These are phyloP conservation scores for Hetaerina titia DNA, from an alignment of 2,888 invertebrate species.

Conservation along the genomic window DNA sequence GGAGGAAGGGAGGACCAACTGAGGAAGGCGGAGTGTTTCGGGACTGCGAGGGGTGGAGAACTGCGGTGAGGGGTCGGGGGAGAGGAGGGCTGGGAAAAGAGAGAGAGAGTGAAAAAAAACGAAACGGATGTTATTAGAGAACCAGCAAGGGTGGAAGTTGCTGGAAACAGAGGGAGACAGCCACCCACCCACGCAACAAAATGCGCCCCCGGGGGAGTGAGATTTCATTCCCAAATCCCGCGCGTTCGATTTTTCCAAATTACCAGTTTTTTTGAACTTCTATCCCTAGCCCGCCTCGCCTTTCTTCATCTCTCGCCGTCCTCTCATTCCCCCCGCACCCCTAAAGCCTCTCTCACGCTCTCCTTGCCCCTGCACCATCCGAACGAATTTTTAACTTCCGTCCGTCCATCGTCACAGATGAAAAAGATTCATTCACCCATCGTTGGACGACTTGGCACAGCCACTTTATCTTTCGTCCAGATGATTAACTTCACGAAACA, in stretches of 20 bases:
- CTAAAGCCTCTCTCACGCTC: neutral
- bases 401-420: too few species aligned
- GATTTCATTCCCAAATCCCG: neutral
- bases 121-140: constrained; percentile 25
- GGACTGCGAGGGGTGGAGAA: neutral
- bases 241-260: constrained; percentile 32
- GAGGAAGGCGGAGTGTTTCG: neutral
- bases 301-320: neutral
- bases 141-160: constrained; percentile 26
- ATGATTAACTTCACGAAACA: too few species aligned
- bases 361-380: too few species aligned
- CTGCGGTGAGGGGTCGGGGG: neutral
- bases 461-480: too few species aligned
- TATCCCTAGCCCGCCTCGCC: neutral
- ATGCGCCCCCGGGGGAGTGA: neutral
- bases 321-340: neutral
- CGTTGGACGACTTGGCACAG: too few species aligned
- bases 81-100: neutral
- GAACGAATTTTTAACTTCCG: too few species aligned
- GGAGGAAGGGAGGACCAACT: neutral
- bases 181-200: neutral
- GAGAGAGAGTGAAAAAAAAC: neutral
- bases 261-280: neutral
- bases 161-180: neutral
- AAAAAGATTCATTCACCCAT: too few species aligned